Evolutionary conservation across 1,140 invertebrate genomes (phyloP).

Genomic region (Drosophila repleta): DNA sequence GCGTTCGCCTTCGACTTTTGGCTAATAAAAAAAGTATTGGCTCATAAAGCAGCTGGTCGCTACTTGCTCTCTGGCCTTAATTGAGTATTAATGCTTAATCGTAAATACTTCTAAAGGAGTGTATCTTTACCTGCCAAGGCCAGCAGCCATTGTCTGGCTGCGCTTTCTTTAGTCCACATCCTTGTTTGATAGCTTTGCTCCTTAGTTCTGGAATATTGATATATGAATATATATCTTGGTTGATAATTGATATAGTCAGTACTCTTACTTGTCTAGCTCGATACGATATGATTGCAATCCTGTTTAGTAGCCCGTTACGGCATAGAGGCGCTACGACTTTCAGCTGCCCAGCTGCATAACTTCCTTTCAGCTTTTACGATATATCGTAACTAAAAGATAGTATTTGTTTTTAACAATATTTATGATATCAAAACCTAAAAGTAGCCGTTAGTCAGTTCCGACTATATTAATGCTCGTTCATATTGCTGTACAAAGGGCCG

Average conservation of each 20-base stretch:
- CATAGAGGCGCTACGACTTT: constrained; percentile 26
- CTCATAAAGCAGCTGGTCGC: constrained; percentile 38
- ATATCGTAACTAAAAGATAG: constrained; percentile 9
- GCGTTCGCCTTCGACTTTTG: constrained; percentile 1
- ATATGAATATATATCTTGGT: neutral
- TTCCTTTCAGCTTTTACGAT: constrained; percentile 8
- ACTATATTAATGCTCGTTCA: too few relatives aligned
- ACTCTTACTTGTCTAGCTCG: constrained; percentile 10
- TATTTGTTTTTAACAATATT: too few relatives aligned
- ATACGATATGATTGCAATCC: constrained; percentile 19
- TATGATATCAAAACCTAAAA: too few relatives aligned
- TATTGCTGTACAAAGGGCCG: too few relatives aligned
- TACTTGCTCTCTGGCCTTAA: neutral
- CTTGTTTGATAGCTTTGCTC: constrained; percentile 17
- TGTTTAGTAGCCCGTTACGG: constrained; percentile 18
- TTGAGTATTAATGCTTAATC: constrained; percentile 9
- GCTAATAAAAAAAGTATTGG: constrained; percentile 32
- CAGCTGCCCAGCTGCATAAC: constrained; percentile 26
- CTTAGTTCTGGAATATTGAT: neutral
- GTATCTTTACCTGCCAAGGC: constrained; percentile 63
- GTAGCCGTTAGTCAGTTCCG: too few relatives aligned
- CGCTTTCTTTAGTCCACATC: constrained; percentile 56
- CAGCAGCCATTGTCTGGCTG: constrained; percentile 55
- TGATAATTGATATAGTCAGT: too few relatives aligned
- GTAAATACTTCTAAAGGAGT: constrained; percentile 3